Percentiles rank a stretch among this genome's conserved stretches.
These are phyloP conservation scores for Gallinago paraguaiae DNA, from an alignment of 2,113 vertebrate species.

Conservation along the genomic window DNA sequence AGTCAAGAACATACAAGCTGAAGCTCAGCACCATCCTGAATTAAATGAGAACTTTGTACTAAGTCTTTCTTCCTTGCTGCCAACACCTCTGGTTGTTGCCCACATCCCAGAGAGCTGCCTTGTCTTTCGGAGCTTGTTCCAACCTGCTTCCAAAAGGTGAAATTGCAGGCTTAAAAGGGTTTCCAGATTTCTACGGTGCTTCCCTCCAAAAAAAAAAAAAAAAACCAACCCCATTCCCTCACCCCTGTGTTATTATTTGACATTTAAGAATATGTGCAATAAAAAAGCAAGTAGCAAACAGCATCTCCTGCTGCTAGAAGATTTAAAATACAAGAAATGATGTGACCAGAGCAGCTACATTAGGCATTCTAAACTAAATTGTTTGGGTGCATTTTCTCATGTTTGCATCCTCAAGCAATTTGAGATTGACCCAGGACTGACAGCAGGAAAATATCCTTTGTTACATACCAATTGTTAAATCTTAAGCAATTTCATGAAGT, in stretches of 20 bases:
- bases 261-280: not conserved
- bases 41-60: not conserved
- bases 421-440: slow-evolving; percentile 26
- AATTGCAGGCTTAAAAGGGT: not conserved
- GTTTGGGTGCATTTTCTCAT: slow-evolving; percentile 19
- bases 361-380: slow-evolving; percentile 23
- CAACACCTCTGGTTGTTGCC: not conserved
- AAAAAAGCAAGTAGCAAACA: slow-evolving; percentile 20
- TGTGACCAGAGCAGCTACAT: not conserved
- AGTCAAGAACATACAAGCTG: not conserved
- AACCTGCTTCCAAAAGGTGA: not conserved
- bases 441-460: slow-evolving; percentile 34
- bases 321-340: slow-evolving; percentile 22
- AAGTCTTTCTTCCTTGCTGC: not conserved
- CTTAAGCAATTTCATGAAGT: slow-evolving; percentile 53
- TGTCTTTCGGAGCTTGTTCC: not conserved
- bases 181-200: not conserved
- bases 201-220: not conserved
- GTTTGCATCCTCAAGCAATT: slow-evolving; percentile 34
- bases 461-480: slow-evolving; percentile 49
- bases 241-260: not conserved
- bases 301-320: not conserved
- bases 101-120: not conserved
- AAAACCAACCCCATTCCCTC: not conserved
- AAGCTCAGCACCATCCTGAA: not conserved